Evolutionary conservation across 1,140 invertebrate species (phyloP), one percentile per base, ranked within the genome.

Genomic region (Drosophila oshimai): DNA sequence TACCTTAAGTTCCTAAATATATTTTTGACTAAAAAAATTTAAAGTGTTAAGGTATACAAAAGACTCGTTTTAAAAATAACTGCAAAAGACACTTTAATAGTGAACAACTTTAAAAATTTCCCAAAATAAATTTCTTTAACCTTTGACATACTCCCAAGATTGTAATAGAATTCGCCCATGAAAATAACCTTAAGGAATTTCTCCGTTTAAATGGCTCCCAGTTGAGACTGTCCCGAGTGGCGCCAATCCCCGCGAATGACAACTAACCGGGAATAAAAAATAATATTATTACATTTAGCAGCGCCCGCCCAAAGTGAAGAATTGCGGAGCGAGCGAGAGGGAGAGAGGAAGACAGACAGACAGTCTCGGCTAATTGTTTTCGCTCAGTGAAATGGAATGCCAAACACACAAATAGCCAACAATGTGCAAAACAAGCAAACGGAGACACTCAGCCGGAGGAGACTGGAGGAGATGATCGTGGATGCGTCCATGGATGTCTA

Each of bases 381-480:
- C 57, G 74, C 65, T 58, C 50, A 65, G 74, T 39, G 62, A 84
- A 83, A 80, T 86, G 80, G 80, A 84, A 84, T 84, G 80, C 80
- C 58, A 79, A 84, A 84, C 61, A 54, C 73, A 54, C 80, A 84
- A 84, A 84, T 86, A 84, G 80, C 42, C 71, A 84, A 75, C 81
- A 84, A 84, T 84, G 64, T 84, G 80, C 80, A 84, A 84, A 76
- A 60, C 57, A 80, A 84, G 80, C 79, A 72, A 84, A 57, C 55
- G 62, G 61, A 65, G 62, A 67, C 62, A 67, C 62, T 65, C 58
- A 50, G 34, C 33, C 26, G 22, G 39, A 60, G 60, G 28, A 24
- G 54, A 24, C 54, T 28, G 13, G 37, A 39, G 24, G 45, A 47
- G 37, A 39, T 29, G 45, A 47, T 42, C 12, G 58, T 26, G 20